These are phyloP conservation scores for Prosapia bicincta DNA, from an alignment of 2,888 invertebrate species.

Conservation along the genomic window DNA sequence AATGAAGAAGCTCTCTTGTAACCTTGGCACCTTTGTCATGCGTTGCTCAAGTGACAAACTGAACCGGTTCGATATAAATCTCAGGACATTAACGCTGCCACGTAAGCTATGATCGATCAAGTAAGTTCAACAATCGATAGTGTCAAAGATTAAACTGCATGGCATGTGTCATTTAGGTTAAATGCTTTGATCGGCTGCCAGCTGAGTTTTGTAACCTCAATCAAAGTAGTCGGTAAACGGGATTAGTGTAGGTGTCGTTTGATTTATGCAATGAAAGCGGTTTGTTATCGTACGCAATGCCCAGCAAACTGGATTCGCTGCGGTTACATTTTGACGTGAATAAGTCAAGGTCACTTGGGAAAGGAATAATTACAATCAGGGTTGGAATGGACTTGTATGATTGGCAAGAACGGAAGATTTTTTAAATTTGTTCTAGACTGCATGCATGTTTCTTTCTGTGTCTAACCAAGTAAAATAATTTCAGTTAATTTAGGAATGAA, in stretches of 20 bases:
- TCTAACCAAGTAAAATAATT: too few species aligned
- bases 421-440: too few species aligned
- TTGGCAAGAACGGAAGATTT: too few species aligned
- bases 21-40: background rate
- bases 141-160: background rate
- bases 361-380: too few species aligned
- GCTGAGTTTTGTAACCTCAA: background rate
- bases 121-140: background rate
- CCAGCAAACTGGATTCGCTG: background rate
- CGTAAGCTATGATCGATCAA: background rate
- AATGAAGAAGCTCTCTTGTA: background rate
- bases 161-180: background rate
- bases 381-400: too few species aligned
- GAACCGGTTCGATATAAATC: background rate
- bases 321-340: background rate
- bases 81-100: background rate
- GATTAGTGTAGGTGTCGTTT: background rate
- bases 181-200: background rate
- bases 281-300: background rate
- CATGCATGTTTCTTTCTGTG: too few species aligned
- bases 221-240: background rate
- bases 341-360: background rate
- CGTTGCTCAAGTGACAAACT: background rate
- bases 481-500: too few species aligned
- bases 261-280: background rate